Evolutionary conservation across 53 echinoderm and acorn worm genomes (phyloP), one percentile per base, ranked within the genome.

Genomic region (Antedon mediterranea): DNA sequence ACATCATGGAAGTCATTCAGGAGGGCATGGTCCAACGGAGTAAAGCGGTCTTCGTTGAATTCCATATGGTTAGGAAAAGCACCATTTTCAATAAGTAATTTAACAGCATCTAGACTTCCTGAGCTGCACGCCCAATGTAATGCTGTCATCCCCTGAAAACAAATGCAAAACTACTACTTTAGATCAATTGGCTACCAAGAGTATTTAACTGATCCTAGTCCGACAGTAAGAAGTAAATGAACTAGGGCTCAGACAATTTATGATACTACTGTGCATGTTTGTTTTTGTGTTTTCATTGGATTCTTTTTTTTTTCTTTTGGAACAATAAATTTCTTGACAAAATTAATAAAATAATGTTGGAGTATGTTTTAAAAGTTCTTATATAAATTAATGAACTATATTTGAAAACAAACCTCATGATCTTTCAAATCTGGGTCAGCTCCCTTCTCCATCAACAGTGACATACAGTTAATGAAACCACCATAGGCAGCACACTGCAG

Each of bases 401-500:
- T 37, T 37, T 6, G 4, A 32, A 30, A 27, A 75, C 80, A 84
- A 43, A 98, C 98, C 86, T 98, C 92, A 71, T 84, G 82, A 37
- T 98, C 98, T 75, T 98, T 92, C 11, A 90, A 74, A 43, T 98
- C 88, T 33, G 98, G 90, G 30, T 98, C 90, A 1, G 92, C 90
- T 1, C 88, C 92, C 33, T 90, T 86, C 81, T 90, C 88, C 73
- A 98, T 84, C n/a, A 98, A 79, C 30, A 90, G 71, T n/a, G 86
- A 85, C 81, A 98, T 98, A 32, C 84, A 84, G 76, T 89, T 90
- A 79, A 93, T 98, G 78, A 89, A 98, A n/a, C 98, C 98, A 29
- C 97, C 98, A 57, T 93, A 93, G 29, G 92, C 92, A 32, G 98
- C 92, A 79, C 98, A 92, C 83, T 98, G 98, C 15, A 93, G 87